These are phyloP conservation scores for Mellivora capensis DNA, from an alignment of 2,113 vertebrate genomes.

Conservation along the genomic window DNA sequence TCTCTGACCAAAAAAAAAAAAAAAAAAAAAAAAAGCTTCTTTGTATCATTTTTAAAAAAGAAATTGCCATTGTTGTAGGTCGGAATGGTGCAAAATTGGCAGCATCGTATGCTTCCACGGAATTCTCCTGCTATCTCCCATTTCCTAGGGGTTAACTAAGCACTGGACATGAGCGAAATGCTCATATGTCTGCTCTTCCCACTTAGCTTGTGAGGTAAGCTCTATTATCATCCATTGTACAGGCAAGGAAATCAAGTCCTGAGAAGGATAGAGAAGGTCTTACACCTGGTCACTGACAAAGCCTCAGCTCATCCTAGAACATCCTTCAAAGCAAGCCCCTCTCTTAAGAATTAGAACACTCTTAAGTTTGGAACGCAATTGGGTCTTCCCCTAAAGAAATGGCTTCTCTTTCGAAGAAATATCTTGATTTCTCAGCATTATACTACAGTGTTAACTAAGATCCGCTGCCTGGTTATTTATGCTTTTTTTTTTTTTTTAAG, in stretches of 20 bases:
- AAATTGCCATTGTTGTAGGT: not conserved
- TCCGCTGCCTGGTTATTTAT: not conserved
- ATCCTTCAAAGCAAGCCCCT: not conserved
- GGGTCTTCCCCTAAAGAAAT: not conserved
- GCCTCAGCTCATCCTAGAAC: not conserved
- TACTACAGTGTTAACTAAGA: not conserved
- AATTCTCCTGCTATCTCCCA: not conserved
- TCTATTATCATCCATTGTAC: not conserved
- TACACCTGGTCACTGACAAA: not conserved
- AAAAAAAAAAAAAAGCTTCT: no score
- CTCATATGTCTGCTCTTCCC: not conserved
- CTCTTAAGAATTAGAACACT: not conserved
- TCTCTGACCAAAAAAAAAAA: no score
- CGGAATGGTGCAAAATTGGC: not conserved
- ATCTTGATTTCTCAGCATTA: not conserved
- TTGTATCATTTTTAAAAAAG: no score
- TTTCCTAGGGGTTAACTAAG: not conserved
- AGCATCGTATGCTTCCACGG: not conserved
- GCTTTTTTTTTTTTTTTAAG: not conserved
- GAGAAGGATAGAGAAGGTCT: not conserved
- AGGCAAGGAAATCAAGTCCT: not conserved
- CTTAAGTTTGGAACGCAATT: not conserved
- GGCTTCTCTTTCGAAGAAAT: not conserved
- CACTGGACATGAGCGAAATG: not conserved
- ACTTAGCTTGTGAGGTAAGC: not conserved